Base-by-base conservation (phyloP, 2,888 invertebrate genomes). In the Notodonta dromedarius region DNA sequence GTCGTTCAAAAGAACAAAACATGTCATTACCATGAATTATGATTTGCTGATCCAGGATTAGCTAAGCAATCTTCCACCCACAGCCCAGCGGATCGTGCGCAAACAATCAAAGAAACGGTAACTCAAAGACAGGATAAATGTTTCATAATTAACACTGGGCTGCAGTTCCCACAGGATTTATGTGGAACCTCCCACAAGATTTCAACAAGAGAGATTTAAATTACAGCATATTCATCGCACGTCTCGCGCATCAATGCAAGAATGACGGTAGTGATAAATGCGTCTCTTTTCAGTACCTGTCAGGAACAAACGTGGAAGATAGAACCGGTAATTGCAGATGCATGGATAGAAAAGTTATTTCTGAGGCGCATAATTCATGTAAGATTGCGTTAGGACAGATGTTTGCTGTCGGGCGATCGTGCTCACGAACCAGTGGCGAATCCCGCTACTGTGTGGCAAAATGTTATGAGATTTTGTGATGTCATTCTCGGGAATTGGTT, bases 211-310 rank as follows among this genome's bases (percentile, higher is more conserved):
- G 77, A 78, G 82, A 86, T 86, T 86, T 86, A 88, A 89, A 88
- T 89, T 86, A 85, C 83, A 76, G 72, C 70, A 83, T 81, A 88
- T 87, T 88, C 89, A 89, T 83, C 79, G 76, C 77, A 74, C 75
- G 83, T 80, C 84, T 82, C 69, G 80, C 77, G 77, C 82, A 79
- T 86, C 84, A 84, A 85, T 86, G 83, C 81, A 73, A 73, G 77
- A 78, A 78, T 79, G 82, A 78, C 75, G 68, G 76, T 79, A 77
- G 82, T 88, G 88, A 90, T 89, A 87, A 90, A 91, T 90, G 86
- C 80, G 71, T 74, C 62, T 80, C 86, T 86, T 88, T 88, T 89
- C 86, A 89, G 77, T 78, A 70, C 78, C 78, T 73, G 75, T 75
- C 74, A 75, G 83, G 78, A 77, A 75, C 70, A 78, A 78, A 84